phyloP scores from a whole-genome alignment of 2,888 invertebrate genomes.

The Iphiclides podalirius region DNA sequence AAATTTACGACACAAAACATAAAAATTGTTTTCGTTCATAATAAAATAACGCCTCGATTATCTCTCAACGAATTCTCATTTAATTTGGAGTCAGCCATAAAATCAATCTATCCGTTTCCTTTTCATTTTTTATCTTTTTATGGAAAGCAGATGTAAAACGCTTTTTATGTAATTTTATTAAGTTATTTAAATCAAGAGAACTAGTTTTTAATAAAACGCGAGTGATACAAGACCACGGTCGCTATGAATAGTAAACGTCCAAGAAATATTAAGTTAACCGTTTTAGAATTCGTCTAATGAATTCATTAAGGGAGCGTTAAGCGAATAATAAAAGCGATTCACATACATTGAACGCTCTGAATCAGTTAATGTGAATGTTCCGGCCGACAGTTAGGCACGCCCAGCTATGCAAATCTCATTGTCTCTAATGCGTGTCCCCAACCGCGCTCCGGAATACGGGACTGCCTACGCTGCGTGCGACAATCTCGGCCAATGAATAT shows the following conservation, averaged over 20 bases:
- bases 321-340: constrained; percentile 58
- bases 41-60: background rate
- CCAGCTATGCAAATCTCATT: constrained; percentile 75
- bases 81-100: constrained; percentile 1
- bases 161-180: constrained; percentile 18
- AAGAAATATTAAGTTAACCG: background rate
- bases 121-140: constrained; percentile 14
- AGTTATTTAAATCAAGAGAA: constrained; percentile 16
- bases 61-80: background rate
- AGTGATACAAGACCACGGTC: constrained; percentile 4
- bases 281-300: constrained; percentile 29
- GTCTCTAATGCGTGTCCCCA: constrained; percentile 67
- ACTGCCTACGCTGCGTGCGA: constrained; percentile 62
- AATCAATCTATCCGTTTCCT: constrained; percentile 3
- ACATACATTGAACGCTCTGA: constrained; percentile 57
- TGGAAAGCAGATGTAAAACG: constrained; percentile 8
- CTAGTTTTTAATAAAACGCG: constrained; percentile 6
- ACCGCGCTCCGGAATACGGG: constrained; percentile 56
- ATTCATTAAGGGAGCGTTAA: constrained; percentile 45
- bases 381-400: constrained; percentile 73
- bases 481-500: constrained; percentile 71
- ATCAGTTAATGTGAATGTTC: constrained; percentile 74
- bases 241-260: constrained; percentile 7
- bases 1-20: background rate
- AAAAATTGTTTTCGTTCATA: background rate